phyloP scores from a whole-genome alignment of 2,113 vertebrate species.

The Narcine bancroftii region DNA sequence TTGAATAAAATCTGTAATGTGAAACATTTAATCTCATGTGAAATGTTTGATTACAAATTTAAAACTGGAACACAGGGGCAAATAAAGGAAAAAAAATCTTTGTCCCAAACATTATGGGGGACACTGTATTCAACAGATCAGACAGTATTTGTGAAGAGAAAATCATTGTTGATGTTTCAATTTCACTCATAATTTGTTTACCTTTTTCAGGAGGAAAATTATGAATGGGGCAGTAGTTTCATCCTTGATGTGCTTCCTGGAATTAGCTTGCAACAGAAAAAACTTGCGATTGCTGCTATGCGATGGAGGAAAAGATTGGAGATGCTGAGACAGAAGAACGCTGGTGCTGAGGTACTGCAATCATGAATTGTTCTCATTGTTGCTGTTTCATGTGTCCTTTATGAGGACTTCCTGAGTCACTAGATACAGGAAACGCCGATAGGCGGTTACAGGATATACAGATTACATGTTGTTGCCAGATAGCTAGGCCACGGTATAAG shows the following conservation, averaged over 20 bases:
- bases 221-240: conserved; percentile 85
- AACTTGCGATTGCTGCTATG: conserved; percentile 78
- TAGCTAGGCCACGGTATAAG: not conserved
- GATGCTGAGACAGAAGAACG: conserved; percentile 53
- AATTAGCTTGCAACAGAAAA: conserved; percentile 75
- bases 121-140: too few species aligned
- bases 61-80: too few species aligned
- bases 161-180: not conserved
- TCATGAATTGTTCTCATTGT: not conserved
- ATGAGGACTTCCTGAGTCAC: not conserved
- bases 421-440: not conserved
- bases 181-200: not conserved
- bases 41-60: too few species aligned
- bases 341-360: conserved; percentile 47
- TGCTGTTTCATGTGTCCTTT: not conserved
- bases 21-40: too few species aligned
- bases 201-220: conserved; percentile 78
- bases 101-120: too few species aligned
- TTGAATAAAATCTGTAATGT: too few species aligned
- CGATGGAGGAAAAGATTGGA: conserved; percentile 84
- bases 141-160: too few species aligned
- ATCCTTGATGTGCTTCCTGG: conserved; percentile 74
- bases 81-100: too few species aligned
- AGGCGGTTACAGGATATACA: not conserved
- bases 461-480: not conserved